Evolutionary conservation across 2,797 vertebrate species (phyloP), one percentile per base, ranked within the genome.

Genomic region (Geotrypetes seraphini): DNA sequence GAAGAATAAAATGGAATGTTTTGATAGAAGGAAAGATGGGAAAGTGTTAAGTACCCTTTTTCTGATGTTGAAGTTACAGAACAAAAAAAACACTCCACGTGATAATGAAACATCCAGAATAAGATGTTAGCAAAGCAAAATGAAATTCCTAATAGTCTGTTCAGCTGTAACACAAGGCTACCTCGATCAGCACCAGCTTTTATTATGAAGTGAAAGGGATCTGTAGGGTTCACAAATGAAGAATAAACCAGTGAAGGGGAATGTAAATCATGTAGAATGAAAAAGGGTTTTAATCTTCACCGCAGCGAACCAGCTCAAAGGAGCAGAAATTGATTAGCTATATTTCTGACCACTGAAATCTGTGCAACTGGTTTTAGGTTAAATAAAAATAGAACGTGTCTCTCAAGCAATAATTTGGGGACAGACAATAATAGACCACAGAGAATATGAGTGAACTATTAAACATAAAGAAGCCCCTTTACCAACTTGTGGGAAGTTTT

Each of bases 361-460:
- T 26, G 43, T 2, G 3, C 44, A 61, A 25, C 12, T 71, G 57
- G 62, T 60, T 71, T 49, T 3, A 1, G 60, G 60, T 68, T 66
- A 72, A 51, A 63, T 50, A 53, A 65, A 78, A 78, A 73, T 50
- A 73, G 65, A 52, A 33, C 21, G 46, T 35, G 48, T 20, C 57
- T 40, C 53, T 49, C 38, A 31, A 14, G 31, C 17, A 40, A 43
- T 3, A 15, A 11, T 0, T 4, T 31, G 19, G 19, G 25, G 8
- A 50, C 20, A 33, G 34, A 61, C 53, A 51, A 60, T 11, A 12
- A 31, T 25, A 37, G 33, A 45, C 38, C 31, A 24, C 45, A 15
- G 33, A 14, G 32, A 30, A 54, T 42, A 28, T 22, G 27, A 36
- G 19, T 1, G 18, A 53, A 40, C 35, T 25, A 22, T 3, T 30